Evolutionary conservation across 2,888 invertebrate genomes (phyloP), one percentile per base, ranked within the genome.

Genomic region (Iselma pallidipennis): DNA sequence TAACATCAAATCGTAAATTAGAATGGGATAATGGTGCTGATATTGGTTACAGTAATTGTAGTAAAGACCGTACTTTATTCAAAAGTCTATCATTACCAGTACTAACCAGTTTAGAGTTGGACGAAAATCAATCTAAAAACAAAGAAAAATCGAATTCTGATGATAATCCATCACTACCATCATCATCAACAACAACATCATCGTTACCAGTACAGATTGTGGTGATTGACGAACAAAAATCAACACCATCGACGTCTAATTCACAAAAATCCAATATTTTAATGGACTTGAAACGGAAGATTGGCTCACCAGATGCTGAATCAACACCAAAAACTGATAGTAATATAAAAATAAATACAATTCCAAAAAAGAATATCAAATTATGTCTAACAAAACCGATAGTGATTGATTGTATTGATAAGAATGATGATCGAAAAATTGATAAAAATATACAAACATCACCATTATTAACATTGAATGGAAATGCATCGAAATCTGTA

Each of bases 1-100:
- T 89, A 0, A 87, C 90, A 54, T 90, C 91, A 0, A 89, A 88
- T 73, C 86, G 89, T 55, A 90, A 89, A 66, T 81, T 94, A 2
- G 94, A 94, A 82, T 94, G 94, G 94, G 94, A 94, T 77, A 93
- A 91, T 33, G 87, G 93, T 23, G 94, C 91, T 0, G 94, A 94
- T 82, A 91, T 94, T 49, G 94, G 94, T 0, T 94, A 94, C 79
- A 71, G 70, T 55, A 79, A 79, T 57, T 73, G 67, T 55, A 59
- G 64, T 42, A 83, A 82, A 76, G 82, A 83, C 50, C 70, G 68
- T 57, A 75, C 45, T 42, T 61, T 78, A 25, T 74, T 76, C 26
- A 80, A 77, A 70, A 80, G 79, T 69, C 55, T 72, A 28, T 81
- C 81, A 1, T 72, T 81, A 50, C 81, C 82, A 12, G 66, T 67